Evolutionary conservation across 2,113 vertebrate species (phyloP), one percentile per base, ranked within the genome.

Genomic region (Gopherus evgoodei): DNA sequence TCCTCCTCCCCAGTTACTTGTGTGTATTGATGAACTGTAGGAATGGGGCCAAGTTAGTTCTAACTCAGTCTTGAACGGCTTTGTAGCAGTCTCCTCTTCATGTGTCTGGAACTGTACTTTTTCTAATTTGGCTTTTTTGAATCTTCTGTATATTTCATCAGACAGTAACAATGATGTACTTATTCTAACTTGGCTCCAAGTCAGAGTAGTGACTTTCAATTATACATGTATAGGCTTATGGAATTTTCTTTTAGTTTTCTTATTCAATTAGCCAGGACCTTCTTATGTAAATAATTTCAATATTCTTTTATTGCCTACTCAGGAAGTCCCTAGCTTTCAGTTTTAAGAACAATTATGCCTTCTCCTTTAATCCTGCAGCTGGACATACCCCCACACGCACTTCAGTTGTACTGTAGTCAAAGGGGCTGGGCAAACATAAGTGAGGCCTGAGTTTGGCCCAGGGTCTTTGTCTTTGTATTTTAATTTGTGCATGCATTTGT

Each of bases 31-130:
- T 94, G 91, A 90, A 56, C 87, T 88, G 62, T 62, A 81, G 94
- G 91, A 89, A 8, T 90, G 72, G 2, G 93, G 49, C 96, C 97
- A 97, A 96, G 62, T 89, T 80, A 93, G 83, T 35, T 94, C 81
- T 96, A 94, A 93, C 25, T 95, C 69, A 86, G 0, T 56, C 42
- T 93, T 93, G 84, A 93, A 59, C 52, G 91, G 54, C 95, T 93
- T 92, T 53, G 94, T 88, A 94, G 80, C 11, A 0, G 89, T 95
- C 93, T 95, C 94, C 94, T 97, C 95, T 96, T 94, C 89, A 86
- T 93, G 90, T 91, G 94, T 94, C 95, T 96, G 69, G 89, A 88
- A 92, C 83, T 90, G 90, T 95, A 90, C 93, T 59, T 94, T 94
- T 94, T 85, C 93, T 96, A 93, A 91, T 83, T 86, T 88, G 38